Evolutionary conservation across 2,888 invertebrate species (phyloP), one percentile per base, ranked within the genome.

Genomic region (Didymodactylos carnosus): DNA sequence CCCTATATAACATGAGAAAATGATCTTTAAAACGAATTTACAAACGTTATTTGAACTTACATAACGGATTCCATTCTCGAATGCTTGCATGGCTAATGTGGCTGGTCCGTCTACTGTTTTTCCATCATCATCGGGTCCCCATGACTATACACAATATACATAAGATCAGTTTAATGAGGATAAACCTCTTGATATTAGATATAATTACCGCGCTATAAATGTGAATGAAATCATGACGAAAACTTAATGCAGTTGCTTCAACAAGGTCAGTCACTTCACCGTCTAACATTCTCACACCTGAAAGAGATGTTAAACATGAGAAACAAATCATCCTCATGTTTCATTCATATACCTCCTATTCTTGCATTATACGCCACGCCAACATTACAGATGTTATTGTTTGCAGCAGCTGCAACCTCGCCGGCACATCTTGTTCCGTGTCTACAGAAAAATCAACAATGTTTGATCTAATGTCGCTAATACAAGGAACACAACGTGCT

Each of bases 221-320:
- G 84, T 98, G 94, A 77, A 98, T 94, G 83, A 97, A 94, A 80
- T 97, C 92, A 35, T 92, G 91, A 83, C 94, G 93, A 74, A 94
- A 87, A 78, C 93, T 91, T 29, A 98, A 86, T 0, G 94, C 94
- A 76, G 91, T 87, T 2, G 97, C 95, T 85, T 98, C 98, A 14
- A 98, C 95, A 0, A 94, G 94, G 83, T 98, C 98, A 0, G 97
- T 98, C 73, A 98, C 97, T 83, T 97, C 94, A 40, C 95, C 95
- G 80, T 95, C 94, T 79, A 97, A 84, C 94, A 95, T 95, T 70
- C 94, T 87, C n/a, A 95, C 94, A 77, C 95, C 92, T 53, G 23
- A 53, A 19, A 53, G 10, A 25, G 13, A 25, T 46, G 19, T 19
- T 46, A 19, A 19, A 16, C 46, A n/a, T 89, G 81, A 4, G 77